Evolutionary conservation across 2,888 invertebrate species (phyloP).

Genomic region (Eretmocerus hayati): DNA sequence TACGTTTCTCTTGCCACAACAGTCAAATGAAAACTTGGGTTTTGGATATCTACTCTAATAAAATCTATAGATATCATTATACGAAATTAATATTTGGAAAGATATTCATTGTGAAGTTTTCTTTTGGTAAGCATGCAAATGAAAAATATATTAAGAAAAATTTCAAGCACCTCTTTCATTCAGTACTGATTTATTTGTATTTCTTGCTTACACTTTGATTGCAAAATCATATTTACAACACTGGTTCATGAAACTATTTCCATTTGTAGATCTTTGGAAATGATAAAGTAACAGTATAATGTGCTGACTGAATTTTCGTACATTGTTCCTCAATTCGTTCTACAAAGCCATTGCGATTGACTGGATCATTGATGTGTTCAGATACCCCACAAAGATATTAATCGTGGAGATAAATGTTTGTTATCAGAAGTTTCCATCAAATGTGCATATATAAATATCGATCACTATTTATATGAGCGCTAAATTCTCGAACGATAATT

Average conservation of each 20-base stretch:
- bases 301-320: conserved; percentile 12
- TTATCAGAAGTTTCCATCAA: conserved; percentile 9
- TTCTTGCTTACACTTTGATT: background rate
- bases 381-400: conserved; percentile 13
- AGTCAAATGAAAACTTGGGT: no score
- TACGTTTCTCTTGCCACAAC: no score
- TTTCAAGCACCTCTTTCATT: background rate
- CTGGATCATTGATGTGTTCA: conserved; percentile 21
- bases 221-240: conserved; percentile 3
- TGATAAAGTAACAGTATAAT: conserved; percentile 16
- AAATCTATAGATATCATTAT: no score
- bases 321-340: conserved; percentile 15
- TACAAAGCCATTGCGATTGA: conserved; percentile 16
- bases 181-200: background rate
- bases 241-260: conserved; percentile 15
- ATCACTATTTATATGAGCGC: background rate
- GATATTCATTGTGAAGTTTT: background rate
- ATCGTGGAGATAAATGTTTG: conserved; percentile 13
- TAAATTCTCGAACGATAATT: no score
- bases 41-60: no score
- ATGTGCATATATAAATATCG: conserved; percentile 7
- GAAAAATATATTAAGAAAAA: no score
- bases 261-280: conserved; percentile 20
- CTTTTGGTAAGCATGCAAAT: background rate
- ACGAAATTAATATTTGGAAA: no score